Evolutionary conservation across 2,797 vertebrate species (phyloP).

Genomic region (Etheostoma nigrum): DNA sequence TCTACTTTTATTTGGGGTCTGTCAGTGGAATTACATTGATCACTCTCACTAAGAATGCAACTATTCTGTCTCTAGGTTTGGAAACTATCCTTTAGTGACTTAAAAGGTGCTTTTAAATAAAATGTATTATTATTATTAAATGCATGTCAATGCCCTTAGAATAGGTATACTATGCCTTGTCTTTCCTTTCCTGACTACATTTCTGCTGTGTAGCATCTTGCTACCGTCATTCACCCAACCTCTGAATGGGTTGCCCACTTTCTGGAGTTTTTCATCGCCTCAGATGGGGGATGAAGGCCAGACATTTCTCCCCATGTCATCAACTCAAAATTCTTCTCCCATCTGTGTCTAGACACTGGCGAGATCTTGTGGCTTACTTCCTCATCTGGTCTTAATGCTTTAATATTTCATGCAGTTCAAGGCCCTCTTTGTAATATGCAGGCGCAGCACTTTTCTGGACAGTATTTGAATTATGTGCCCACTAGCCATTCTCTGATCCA

Average conservation of each 20-base stretch:
- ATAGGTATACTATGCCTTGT: not conserved
- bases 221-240: constrained; percentile 11
- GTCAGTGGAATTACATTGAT: not conserved
- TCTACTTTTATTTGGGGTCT: constrained; percentile 1
- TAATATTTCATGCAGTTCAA: constrained; percentile 75
- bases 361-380: constrained; percentile 42
- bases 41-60: not conserved
- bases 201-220: constrained; percentile 14
- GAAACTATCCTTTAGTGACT: too few relatives aligned
- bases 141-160: not conserved
- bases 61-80: not conserved
- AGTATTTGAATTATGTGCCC: constrained; percentile 77
- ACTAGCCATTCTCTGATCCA: constrained; percentile 70
- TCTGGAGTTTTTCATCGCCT: constrained; percentile 22
- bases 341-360: constrained; percentile 42
- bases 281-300: constrained; percentile 17
- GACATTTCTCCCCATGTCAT: constrained; percentile 32
- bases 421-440: constrained; percentile 74
- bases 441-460: constrained; percentile 75
- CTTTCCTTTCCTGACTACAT: not conserved
- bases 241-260: constrained; percentile 9
- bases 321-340: constrained; percentile 30
- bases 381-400: constrained; percentile 68
- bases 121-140: too few relatives aligned
- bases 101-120: too few relatives aligned